These are phyloP conservation scores for Drosophila nigrodunni DNA, from an alignment of 1,140 invertebrate genomes.

Conservation along the genomic window DNA sequence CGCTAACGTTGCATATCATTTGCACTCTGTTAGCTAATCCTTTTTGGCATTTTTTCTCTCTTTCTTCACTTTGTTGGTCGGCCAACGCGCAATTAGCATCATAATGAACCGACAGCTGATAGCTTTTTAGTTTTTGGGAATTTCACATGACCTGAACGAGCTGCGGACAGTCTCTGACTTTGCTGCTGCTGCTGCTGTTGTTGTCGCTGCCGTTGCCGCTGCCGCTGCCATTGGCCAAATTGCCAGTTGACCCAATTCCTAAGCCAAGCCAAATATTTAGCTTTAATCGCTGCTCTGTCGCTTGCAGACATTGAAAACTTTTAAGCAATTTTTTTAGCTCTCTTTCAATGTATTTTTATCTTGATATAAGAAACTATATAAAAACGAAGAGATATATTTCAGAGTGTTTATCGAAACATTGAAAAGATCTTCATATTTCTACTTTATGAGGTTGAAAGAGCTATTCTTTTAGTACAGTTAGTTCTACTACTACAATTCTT, in stretches of 20 bases:
- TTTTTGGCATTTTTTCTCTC: conserved; percentile 10
- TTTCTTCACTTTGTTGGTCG: not conserved
- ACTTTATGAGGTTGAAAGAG: no score
- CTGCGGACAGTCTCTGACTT: conserved; percentile 8
- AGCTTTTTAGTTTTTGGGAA: conserved; percentile 59
- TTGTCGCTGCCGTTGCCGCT: not conserved
- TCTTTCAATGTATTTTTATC: conserved; percentile 39
- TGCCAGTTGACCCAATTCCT: conserved; percentile 65
- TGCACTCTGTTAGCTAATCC: conserved; percentile 59
- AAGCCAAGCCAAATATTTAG: conserved; percentile 65
- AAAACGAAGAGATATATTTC: no score
- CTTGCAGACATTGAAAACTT: conserved; percentile 25
- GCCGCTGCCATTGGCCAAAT: conserved; percentile 27
- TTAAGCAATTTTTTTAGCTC: conserved; percentile 3
- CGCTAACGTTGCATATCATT: conserved; percentile 34
- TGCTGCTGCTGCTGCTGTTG: not conserved
- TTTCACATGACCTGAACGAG: conserved; percentile 39
- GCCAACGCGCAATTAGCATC: conserved; percentile 61
- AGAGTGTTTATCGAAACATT: no score
- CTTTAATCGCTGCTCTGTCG: conserved; percentile 55
- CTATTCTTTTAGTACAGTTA: no score
- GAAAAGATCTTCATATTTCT: no score
- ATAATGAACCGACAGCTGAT: conserved; percentile 74
- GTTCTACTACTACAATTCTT: no score
- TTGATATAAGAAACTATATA: not conserved